phyloP scores from a whole-genome alignment of 1,140 invertebrate genomes.

The Goniozus legneri region DNA sequence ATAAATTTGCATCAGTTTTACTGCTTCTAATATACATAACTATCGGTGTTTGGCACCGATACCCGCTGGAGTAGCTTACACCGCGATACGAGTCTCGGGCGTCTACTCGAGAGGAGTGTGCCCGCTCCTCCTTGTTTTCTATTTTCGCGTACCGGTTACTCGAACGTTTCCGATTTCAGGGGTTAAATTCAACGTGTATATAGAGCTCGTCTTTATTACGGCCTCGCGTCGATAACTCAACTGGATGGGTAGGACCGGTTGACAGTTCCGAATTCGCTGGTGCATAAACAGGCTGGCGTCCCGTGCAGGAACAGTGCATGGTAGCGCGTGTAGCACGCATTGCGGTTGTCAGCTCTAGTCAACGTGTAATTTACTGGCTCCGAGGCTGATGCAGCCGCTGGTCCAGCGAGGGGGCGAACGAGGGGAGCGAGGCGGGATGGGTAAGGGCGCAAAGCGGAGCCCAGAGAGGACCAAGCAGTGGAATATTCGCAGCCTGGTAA shows the following conservation, averaged over 20 bases:
- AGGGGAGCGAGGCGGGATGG: too few relatives aligned
- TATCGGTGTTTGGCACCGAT: slow-evolving; percentile 48
- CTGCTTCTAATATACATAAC: slow-evolving; percentile 48
- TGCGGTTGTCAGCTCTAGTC: slow-evolving; percentile 41
- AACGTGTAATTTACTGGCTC: slow-evolving; percentile 40
- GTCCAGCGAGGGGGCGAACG: too few relatives aligned
- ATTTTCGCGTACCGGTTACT: too few relatives aligned
- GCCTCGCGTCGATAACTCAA: slow-evolving; percentile 32
- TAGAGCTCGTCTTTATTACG: slow-evolving; percentile 30
- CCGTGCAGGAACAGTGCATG: slow-evolving; percentile 14
- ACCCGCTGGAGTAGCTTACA: slow-evolving; percentile 26
- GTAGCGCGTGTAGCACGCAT: slow-evolving; percentile 25
- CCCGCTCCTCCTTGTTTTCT: too few relatives aligned
- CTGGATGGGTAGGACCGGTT: slow-evolving; percentile 11
- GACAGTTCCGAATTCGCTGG: slow-evolving; percentile 26
- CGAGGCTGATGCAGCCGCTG: slow-evolving; percentile 26
- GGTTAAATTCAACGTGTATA: background rate
- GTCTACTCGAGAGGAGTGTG: too few relatives aligned
- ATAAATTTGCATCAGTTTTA: slow-evolving; percentile 52
- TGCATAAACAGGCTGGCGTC: slow-evolving; percentile 33
- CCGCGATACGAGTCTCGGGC: too few relatives aligned
- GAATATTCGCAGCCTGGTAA: too few relatives aligned
- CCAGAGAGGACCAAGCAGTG: too few relatives aligned
- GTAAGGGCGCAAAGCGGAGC: too few relatives aligned
- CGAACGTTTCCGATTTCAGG: background rate